Percentiles rank a stretch among this genome's conserved stretches.
Conservation (phyloP, 2,888 invertebrate genomes). For the Scaptomyza caliginosa region DNA sequence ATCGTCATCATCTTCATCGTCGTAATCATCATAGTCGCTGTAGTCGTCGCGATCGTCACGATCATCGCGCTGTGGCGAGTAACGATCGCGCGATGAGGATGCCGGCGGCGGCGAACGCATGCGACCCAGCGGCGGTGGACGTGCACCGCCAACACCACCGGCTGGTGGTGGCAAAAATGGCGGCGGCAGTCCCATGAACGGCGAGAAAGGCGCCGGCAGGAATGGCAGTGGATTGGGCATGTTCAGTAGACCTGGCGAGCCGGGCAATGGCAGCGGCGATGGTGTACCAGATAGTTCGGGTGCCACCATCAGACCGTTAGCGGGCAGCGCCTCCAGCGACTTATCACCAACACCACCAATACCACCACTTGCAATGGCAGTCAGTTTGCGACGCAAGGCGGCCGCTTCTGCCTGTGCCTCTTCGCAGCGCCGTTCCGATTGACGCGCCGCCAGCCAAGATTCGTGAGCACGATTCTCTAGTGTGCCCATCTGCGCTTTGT, state of each 20-base stretch:
- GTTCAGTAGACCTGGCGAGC: conserved; percentile 81
- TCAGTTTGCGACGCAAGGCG: conserved; percentile 87
- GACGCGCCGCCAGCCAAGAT: conserved; percentile 92
- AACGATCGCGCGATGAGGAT: conserved; percentile 56
- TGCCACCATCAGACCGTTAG: conserved; percentile 49
- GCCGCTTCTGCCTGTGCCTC: conserved; percentile 90
- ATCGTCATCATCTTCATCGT: conserved; percentile 67
- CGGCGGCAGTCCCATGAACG: conserved; percentile 87
- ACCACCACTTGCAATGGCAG: conserved; percentile 78
- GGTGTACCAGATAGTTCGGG: conserved; percentile 75
- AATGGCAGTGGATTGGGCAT: conserved; percentile 85
- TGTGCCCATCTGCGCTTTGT: conserved; percentile 89
- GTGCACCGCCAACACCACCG: conserved; percentile 84
- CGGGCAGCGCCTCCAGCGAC: conserved; percentile 28
- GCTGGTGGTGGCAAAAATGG: conserved; percentile 85
- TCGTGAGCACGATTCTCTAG: conserved; percentile 94
- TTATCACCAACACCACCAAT: conserved; percentile 26
- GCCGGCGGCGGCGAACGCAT: conserved; percentile 85
- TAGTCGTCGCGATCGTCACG: conserved; percentile 78
- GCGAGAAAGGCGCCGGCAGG: conserved; percentile 86
- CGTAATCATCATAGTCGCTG: conserved; percentile 68
- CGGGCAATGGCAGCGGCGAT: conserved; percentile 84
- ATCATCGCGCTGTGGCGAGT: conserved; percentile 62
- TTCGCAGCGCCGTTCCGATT: conserved; percentile 92
- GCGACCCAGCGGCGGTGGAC: conserved; percentile 86